These are phyloP conservation scores for Onchidella celtica DNA, from an alignment of 2,888 invertebrate genomes.

Conservation along the genomic window DNA sequence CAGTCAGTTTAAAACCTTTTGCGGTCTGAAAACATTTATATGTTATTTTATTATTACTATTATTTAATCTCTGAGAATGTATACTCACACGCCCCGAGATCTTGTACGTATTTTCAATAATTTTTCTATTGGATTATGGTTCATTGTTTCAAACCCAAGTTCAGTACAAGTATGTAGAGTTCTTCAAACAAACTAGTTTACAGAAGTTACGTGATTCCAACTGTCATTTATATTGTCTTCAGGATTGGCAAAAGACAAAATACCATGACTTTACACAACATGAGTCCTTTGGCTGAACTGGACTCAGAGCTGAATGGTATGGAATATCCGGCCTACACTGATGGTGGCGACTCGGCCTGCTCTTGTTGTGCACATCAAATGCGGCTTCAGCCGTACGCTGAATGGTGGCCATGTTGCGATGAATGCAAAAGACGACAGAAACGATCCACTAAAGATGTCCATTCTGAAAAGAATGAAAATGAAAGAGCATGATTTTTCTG, in stretches of 20 bases:
- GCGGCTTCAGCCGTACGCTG: neutral
- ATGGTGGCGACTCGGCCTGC: neutral
- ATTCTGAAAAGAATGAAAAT: neutral
- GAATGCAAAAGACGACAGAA: neutral
- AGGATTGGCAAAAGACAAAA: conserved; percentile 23
- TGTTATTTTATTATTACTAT: too few species aligned
- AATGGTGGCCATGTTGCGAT: neutral
- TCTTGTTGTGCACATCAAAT: conserved; percentile 12
- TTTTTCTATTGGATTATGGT: too few species aligned
- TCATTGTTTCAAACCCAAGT: too few species aligned
- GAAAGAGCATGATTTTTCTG: too few species aligned
- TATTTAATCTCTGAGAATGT: too few species aligned
- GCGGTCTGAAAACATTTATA: too few species aligned
- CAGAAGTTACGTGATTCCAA: too few species aligned
- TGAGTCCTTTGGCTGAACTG: neutral
- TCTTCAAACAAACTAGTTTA: neutral
- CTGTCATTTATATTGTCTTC: too few species aligned
- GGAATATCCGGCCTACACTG: neutral
- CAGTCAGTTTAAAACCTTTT: too few species aligned
- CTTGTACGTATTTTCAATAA: too few species aligned
- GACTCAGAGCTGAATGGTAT: neutral
- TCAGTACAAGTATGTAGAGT: neutral
- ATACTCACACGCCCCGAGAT: too few species aligned
- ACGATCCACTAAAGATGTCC: neutral
- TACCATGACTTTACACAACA: neutral